Base-by-base conservation (phyloP, 1,140 invertebrate species). In the Lepidostoma basale region DNA sequence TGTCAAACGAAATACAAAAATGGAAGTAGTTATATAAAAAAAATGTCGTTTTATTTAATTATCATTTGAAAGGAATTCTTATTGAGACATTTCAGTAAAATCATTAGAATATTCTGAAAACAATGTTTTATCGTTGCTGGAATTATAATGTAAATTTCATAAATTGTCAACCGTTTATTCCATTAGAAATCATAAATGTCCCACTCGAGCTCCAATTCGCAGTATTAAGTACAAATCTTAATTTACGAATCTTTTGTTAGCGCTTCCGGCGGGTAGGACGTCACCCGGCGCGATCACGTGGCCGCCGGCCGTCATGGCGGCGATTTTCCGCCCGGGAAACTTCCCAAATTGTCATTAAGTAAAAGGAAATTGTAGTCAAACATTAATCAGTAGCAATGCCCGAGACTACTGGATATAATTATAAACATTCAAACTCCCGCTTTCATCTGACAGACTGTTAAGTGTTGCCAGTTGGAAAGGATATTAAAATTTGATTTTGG, bases 301-400 rank as follows among this genome's bases (percentile, higher is more conserved):
- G 44, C 62, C 62, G 22, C 45, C 62, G 62, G 62, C 36, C 45
- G 62, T 23, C 16, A 39, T 33, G 45, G 62, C 28, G 45, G 45
- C 45, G 16, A 64, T 64, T 64, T 64, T 64, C 62, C 23, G 44
- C 62, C 52, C 45, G 45, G 33, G 52, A 64, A 49, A 64, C 62
- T 64, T 64, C 18, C 33, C 28, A 64, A 64, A 64, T 64, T 64
- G 62, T 64, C 62, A 64, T 64, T 64, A 64, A 64, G 62, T 64
- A 64, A 49, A 62, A 62, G 62, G 47, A 64, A 64, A 64, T 64
- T 64, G 62, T 64, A 64, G 26, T 39, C 45, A 40, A 62, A 64
- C 62, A 64, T 64, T 64, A 64, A 64, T 64, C 62, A 64, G 62
- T 20, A 14, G 44, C 22, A n/a, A 4, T 22, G 52, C 52, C 30